phyloP scores from a whole-genome alignment of 2,797 vertebrate species.

The Pangasius sanitwongsei region DNA sequence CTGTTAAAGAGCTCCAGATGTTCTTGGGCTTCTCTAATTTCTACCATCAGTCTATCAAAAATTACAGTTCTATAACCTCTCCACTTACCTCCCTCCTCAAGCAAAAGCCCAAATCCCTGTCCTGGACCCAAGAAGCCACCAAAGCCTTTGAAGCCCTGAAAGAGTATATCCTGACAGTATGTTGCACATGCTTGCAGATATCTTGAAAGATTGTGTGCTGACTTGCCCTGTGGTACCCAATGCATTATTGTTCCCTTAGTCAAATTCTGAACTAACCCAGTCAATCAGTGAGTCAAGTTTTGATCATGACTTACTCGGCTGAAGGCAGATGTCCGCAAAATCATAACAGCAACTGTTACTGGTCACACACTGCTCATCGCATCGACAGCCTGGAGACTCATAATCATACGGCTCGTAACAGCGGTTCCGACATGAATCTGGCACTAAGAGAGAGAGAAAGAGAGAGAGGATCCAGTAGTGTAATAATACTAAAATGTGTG shows the following conservation, averaged over 20 bases:
- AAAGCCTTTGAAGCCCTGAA: too few relatives aligned
- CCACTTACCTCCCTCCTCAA: too few relatives aligned
- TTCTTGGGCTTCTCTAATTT: too few relatives aligned
- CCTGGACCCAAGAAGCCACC: too few relatives aligned
- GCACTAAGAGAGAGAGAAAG: constrained; percentile 46
- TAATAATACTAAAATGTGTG: not conserved
- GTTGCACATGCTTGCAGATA: not conserved
- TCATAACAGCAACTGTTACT: constrained; percentile 72
- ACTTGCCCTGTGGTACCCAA: not conserved
- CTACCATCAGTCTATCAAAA: too few relatives aligned
- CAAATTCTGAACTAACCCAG: not conserved
- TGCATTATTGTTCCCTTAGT: not conserved
- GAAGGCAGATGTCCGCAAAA: constrained; percentile 66
- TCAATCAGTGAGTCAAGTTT: not conserved
- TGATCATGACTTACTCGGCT: constrained; percentile 62
- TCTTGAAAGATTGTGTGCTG: not conserved
- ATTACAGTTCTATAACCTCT: too few relatives aligned
- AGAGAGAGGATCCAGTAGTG: not conserved
- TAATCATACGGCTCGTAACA: constrained; percentile 68
- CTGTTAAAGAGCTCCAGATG: too few relatives aligned
- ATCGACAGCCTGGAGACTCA: constrained; percentile 64
- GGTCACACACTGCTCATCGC: constrained; percentile 62
- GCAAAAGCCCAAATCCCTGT: too few relatives aligned
- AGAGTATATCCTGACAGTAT: not conserved
- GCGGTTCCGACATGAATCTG: constrained; percentile 66